These are phyloP conservation scores for Phasianus colchicus DNA, from an alignment of 2,113 vertebrate genomes.

Conservation along the genomic window DNA sequence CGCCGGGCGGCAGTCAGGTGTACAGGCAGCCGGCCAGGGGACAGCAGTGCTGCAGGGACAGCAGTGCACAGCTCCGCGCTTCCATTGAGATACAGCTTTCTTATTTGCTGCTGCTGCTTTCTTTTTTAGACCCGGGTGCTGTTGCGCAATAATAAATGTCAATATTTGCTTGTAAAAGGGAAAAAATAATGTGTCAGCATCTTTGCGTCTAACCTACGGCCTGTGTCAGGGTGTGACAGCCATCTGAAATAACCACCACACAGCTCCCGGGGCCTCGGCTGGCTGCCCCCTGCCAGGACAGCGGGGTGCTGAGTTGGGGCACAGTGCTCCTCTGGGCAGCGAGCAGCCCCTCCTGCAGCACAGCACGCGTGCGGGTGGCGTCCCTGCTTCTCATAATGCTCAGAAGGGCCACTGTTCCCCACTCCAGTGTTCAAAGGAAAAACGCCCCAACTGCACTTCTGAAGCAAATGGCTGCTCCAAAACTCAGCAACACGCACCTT, in stretches of 20 bases:
- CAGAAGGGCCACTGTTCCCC: background rate
- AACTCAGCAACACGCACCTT: background rate
- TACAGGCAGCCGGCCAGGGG: background rate
- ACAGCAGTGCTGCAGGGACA: background rate
- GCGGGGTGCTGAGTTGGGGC: background rate
- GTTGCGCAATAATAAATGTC: background rate
- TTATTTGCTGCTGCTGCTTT: background rate
- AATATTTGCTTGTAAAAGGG: background rate
- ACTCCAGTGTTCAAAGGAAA: background rate
- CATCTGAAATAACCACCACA: background rate
- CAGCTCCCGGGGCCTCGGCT: background rate
- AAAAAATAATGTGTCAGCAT: background rate
- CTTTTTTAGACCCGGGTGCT: background rate
- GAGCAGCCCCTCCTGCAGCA: background rate
- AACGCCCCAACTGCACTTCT: background rate
- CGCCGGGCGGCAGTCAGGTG: background rate
- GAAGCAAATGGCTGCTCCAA: background rate
- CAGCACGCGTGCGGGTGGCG: background rate
- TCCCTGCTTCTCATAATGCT: background rate
- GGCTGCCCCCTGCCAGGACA: background rate
- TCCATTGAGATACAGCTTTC: background rate
- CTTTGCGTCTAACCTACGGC: background rate
- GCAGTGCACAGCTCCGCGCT: fast-evolving
- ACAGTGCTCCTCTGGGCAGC: background rate
- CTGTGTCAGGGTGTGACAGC: background rate